Base-by-base conservation (phyloP, 2,113 vertebrate species). In the Microcebus griseorufus region DNA sequence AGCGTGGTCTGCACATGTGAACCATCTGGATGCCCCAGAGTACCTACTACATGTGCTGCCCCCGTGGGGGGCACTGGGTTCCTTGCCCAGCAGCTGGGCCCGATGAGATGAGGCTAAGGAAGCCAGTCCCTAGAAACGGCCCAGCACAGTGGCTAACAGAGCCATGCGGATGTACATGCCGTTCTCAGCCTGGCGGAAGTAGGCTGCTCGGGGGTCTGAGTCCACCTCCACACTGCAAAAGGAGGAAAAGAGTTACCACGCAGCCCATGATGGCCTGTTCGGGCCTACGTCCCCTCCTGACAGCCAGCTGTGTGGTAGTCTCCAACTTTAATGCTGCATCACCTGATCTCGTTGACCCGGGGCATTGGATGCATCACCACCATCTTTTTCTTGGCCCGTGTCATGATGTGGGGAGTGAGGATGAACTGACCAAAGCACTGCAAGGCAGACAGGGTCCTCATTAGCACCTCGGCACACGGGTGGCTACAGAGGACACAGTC, bases 151-250 rank as follows among this genome's bases (percentile, higher is more conserved):
- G 98, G 99, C 99, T 73, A 99, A 97, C 90, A 99, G 99, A n/a
- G 99, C 99, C 99, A 99, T 99, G 2, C 99, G 99, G 73, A 99
- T 99, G 97, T 99, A 99, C 99, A 99, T 99, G 97, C 99, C 99
- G 0, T 99, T 99, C 98, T 99, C 99, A 0, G 99, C 99, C 98
- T 99, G 99, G 14, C 99, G 99, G 99, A 99, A 99, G 90, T 99
- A 99, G 1, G 99, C 99, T 0, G 99, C 99, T 2, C 99, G 99
- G 4, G 99, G 99, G 97, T 99, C 99, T 0, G 99, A 99, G 98
- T 99, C 99, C 98, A 99, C 99, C 93, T 99, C 99, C 96, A 98
- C 98, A 25, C 99, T 99, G 97, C 69, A 95, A 69, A 82, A 73
- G 78, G 86, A 95, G 67, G 3, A 0, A 1, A 13, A 64, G 20